Base-by-base conservation (phyloP, 2,797 vertebrate genomes). In the Steatocranus sp. region DNA sequence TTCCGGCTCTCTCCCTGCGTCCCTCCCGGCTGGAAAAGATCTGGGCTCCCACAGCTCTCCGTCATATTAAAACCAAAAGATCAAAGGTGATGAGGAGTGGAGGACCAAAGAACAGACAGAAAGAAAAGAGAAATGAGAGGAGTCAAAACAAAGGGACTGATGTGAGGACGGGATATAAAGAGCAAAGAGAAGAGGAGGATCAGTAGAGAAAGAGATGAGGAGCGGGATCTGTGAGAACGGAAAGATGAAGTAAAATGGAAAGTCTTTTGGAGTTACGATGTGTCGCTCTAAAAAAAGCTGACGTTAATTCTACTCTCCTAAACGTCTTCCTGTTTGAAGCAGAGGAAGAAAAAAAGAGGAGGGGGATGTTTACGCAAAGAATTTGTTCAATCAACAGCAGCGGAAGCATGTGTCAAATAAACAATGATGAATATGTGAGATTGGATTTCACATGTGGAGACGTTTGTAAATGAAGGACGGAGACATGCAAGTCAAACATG, bases 1-100 rank as follows among this genome's bases (percentile, higher is more conserved):
- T 23, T 63, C 76, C 75, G 17, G 70, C 83, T 78, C 80, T 66
- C 81, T 83, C 76, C 14, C 58, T 75, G 74, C n/a, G 83, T 83
- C 76, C 54, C 75, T 74, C 86, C 83, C 90, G 88, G 92, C 85
- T 91, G 92, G 87, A 89, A 46, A 87, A 23, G 81, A 87, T 75
- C 76, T 63, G 88, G 7, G 79, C 84, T 87, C 82, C 83, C 76
- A 54, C 80, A 41, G 78, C 76, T 86, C 83, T 41, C 86, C 32
- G 84, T 85, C 91, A 90, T 70, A 85, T 86, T 86, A 75, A 90
- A 89, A 88, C 78, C 75, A 3, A 80, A 36, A 93, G 90, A 93
- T 92, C 89, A 92, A 89, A 94, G 78, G 80, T 7, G 82, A 66
- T 2, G 46, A 84, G 54, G 77, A 83, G 85, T 3, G 1, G 43